Evolutionary conservation across 2,113 vertebrate species (phyloP), one percentile per base, ranked within the genome.

Genomic region (Sminthopsis crassicaudata): DNA sequence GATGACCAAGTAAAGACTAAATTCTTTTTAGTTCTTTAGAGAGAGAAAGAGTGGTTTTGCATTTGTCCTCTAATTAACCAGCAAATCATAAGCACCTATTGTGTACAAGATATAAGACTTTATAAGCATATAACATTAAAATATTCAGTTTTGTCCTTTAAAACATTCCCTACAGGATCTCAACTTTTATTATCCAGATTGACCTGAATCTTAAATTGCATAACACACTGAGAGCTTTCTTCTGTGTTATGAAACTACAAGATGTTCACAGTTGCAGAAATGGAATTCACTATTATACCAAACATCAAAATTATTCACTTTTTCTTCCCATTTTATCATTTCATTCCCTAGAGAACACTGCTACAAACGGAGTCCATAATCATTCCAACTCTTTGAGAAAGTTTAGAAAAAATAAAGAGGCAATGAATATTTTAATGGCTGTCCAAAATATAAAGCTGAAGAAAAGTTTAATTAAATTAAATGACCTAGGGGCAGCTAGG

Each of bases 371-470:
- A 84, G n/a, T 1, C 19, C 19, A 67, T 30, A 36, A 67, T 67
- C 30, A 36, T 42, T 84, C 36, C 92, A 36, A 12, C 89, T 93
- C 54, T 52, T 93, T 93, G 30, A 90, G 27, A 97, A 53, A 25
- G 50, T 24, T 91, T 54, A 90, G 36, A 48, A 52, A 96, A 27
- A 91, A 57, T 12, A 23, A 92, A 30, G 8, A 91, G 24, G n/a
- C 90, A 90, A 91, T 90, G 48, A 55, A 76, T 55, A 84, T 50
- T 84, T 91, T 90, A 55, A 97, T 93, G 94, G 10, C 60, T 96
- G 51, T 94, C n/a, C 92, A 91, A 96, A 94, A 12, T 97, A 67
- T 97, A 27, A 95, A 92, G 90, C 89, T 92, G 90, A 97, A 96
- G 92, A 92, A 76, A 19, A 54, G 96, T 84, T 90, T 27, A 96